phyloP scores from a whole-genome alignment of 2,888 invertebrate genomes.

The Schizaphis graminum region DNA sequence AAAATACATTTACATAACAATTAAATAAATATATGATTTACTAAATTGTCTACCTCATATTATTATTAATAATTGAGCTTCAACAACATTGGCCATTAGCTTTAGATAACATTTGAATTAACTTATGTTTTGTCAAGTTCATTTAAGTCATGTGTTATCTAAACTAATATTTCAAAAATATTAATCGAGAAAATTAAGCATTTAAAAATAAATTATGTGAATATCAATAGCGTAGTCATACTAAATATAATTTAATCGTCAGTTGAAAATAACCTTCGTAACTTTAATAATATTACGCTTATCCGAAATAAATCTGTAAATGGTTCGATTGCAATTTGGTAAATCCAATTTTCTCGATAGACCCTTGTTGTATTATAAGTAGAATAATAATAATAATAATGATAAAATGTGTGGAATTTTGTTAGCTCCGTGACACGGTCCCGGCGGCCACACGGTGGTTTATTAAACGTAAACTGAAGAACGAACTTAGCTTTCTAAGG shows the following conservation, averaged over 20 bases:
- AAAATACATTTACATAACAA: too few relatives aligned
- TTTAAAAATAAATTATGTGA: background rate
- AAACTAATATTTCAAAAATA: background rate
- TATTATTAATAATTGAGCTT: background rate
- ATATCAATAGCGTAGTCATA: background rate
- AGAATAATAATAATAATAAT: conserved; percentile 26
- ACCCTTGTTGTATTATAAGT: background rate
- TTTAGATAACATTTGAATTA: background rate
- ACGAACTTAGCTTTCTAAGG: background rate
- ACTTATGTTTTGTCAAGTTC: background rate
- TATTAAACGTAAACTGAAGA: conserved; percentile 9
- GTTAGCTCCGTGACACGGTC: background rate
- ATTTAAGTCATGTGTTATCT: background rate
- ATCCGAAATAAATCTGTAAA: conserved; percentile 16
- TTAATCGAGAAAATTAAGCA: background rate
- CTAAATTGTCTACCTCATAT: too few relatives aligned
- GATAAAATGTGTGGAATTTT: background rate
- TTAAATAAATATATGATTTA: too few relatives aligned
- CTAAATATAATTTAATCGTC: background rate
- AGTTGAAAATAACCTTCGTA: background rate
- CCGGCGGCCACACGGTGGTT: background rate
- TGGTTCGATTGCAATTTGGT: background rate
- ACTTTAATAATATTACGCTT: background rate
- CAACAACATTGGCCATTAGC: background rate
- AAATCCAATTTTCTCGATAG: conserved; percentile 33